A percentile compares a stretch with the other conserved stretches of the same genome.
phyloP scores from a whole-genome alignment of 2,888 invertebrate species.

The Belgica antarctica region DNA sequence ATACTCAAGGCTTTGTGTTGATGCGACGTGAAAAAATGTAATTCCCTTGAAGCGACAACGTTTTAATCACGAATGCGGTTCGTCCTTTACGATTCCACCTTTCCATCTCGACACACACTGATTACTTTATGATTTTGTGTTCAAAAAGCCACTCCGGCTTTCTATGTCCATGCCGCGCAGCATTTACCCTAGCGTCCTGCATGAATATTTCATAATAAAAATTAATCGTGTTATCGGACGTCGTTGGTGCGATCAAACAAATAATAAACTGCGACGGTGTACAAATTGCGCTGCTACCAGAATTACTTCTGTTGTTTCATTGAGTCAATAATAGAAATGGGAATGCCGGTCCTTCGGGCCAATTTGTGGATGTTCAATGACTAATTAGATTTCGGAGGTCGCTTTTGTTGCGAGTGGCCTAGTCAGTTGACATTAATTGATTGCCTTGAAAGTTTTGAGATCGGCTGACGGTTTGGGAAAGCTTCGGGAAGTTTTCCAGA shows the following conservation, averaged over 20 bases:
- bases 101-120: neutral
- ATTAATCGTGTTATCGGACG: neutral
- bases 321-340: neutral
- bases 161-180: constrained; percentile 10
- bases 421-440: constrained; percentile 13
- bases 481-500: constrained; percentile 5
- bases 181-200: neutral
- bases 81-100: constrained; percentile 21
- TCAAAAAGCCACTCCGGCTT: neutral
- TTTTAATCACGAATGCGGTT: neutral
- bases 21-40: neutral
- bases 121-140: constrained; percentile 16
- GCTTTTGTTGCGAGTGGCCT: neutral
- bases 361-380: constrained; percentile 1
- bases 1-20: neutral
- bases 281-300: neutral
- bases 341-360: constrained; percentile 13
- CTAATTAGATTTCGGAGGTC: constrained; percentile 5
- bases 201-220: neutral
- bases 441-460: neutral
- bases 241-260: constrained; percentile 13
- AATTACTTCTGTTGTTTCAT: neutral
- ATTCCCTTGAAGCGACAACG: constrained; percentile 7
- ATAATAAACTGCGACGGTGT: neutral
- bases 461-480: neutral